Percentiles rank a stretch among this genome's conserved stretches.
These are phyloP conservation scores for Agrotis exclamationis DNA, from an alignment of 2,888 invertebrate species.

Conservation along the genomic window DNA sequence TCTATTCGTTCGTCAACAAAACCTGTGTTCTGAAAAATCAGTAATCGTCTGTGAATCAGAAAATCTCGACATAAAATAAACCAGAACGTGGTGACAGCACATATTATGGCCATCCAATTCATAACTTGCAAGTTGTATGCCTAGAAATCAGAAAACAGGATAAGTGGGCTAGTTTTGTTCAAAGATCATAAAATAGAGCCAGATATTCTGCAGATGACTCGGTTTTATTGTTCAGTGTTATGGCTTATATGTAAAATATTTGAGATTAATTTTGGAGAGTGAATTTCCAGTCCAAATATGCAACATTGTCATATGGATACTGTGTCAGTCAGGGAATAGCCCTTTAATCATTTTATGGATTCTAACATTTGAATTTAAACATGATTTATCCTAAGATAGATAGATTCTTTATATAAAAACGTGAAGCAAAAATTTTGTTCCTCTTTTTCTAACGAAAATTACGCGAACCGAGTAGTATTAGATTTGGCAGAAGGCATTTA, in stretches of 20 bases:
- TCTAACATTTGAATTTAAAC: not conserved
- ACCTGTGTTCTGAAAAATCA: not conserved
- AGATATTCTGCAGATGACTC: not conserved
- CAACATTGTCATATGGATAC: not conserved
- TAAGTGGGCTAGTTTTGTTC: conserved; percentile 34
- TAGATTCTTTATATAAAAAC: no score
- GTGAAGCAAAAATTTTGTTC: no score
- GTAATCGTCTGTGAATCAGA: conserved; percentile 4
- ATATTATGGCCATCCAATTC: conserved; percentile 17
- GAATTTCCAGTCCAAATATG: not conserved
- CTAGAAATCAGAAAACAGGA: conserved; percentile 42
- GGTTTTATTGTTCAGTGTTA: conserved; percentile 29
- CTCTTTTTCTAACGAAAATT: no score
- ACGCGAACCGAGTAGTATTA: no score
- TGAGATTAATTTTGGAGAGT: conserved; percentile 12
- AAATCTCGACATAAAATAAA: conserved; percentile 13
- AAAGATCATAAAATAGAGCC: conserved; percentile 5
- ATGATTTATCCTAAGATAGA: no score
- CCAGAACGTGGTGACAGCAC: conserved; percentile 10
- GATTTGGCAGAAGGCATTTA: no score
- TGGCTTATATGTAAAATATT: conserved; percentile 5
- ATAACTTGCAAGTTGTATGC: conserved; percentile 11
- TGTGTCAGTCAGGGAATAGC: not conserved
- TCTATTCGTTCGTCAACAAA: no score
- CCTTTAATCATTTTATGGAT: not conserved